These are phyloP conservation scores for Galleria mellonella DNA, from an alignment of 1,140 invertebrate species.

Conservation along the genomic window DNA sequence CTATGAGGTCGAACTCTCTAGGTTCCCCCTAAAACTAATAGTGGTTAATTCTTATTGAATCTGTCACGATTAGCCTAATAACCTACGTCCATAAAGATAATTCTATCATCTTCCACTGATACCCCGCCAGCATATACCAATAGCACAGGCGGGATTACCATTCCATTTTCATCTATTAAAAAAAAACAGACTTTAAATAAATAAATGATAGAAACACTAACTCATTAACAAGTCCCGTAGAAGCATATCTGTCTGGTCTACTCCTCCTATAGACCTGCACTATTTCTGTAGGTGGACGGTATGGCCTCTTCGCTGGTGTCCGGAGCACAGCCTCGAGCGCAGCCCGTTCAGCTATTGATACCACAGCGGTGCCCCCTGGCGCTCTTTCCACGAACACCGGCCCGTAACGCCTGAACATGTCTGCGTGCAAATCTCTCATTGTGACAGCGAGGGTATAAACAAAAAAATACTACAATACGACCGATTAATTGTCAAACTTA, in stretches of 20 bases:
- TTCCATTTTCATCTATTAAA: too few species aligned
- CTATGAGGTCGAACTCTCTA: too few species aligned
- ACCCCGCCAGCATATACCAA: too few species aligned
- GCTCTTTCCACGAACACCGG: slow-evolving; percentile 85
- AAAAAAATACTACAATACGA: neutral
- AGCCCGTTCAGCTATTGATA: slow-evolving; percentile 83
- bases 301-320: slow-evolving; percentile 82
- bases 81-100: too few species aligned
- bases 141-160: too few species aligned
- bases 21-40: too few species aligned
- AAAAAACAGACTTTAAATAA: too few species aligned
- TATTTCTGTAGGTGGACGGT: slow-evolving; percentile 88
- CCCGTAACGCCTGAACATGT: slow-evolving; percentile 83
- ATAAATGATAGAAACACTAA: slow-evolving; percentile 40
- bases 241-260: slow-evolving; percentile 86
- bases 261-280: slow-evolving; percentile 84
- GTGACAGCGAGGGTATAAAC: slow-evolving; percentile 34
- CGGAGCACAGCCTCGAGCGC: slow-evolving; percentile 87
- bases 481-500: neutral
- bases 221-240: slow-evolving; percentile 88
- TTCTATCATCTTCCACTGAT: too few species aligned
- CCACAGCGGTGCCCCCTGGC: slow-evolving; percentile 82
- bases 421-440: slow-evolving; percentile 72
- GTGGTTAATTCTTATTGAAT: too few species aligned
- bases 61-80: too few species aligned